A percentile compares a stretch with the other conserved stretches of the same genome.
Evolutionary conservation across 2,113 vertebrate species (phyloP).

Genomic region (Oceanodroma tethys): DNA sequence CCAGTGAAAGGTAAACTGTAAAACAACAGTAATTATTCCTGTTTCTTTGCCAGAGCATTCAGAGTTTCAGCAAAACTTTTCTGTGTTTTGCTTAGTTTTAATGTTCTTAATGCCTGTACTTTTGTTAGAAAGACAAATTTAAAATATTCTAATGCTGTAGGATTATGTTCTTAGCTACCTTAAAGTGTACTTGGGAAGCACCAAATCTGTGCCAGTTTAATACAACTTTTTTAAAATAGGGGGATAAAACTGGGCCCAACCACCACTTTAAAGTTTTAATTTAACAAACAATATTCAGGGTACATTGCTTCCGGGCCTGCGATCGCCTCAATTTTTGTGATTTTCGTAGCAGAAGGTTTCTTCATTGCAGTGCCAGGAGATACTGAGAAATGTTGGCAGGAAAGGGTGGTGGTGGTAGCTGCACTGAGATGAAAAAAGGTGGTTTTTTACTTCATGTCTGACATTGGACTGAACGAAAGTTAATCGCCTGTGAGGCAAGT

Average conservation of each 20-base stretch:
- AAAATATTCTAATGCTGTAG: background rate
- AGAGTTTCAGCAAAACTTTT: background rate
- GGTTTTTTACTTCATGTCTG: background rate
- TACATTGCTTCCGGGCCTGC: background rate
- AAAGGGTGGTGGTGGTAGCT: background rate
- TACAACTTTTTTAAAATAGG: background rate
- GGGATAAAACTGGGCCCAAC: background rate
- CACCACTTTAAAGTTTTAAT: background rate
- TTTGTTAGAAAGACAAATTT: background rate
- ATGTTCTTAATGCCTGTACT: background rate
- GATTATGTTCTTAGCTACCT: background rate
- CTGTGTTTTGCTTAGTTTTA: background rate
- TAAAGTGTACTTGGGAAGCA: background rate
- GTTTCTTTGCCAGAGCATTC: background rate
- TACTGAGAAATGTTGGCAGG: background rate
- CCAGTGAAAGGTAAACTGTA: constrained; percentile 89
- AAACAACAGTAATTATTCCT: background rate
- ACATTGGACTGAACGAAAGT: background rate
- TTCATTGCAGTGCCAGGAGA: background rate
- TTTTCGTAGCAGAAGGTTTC: background rate
- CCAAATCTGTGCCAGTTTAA: background rate
- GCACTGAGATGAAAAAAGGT: background rate
- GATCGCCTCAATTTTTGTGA: background rate
- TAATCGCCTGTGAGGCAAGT: background rate
- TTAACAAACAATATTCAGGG: background rate